phyloP scores from a whole-genome alignment of 2,888 invertebrate species.

The Odontomyia ornata region DNA sequence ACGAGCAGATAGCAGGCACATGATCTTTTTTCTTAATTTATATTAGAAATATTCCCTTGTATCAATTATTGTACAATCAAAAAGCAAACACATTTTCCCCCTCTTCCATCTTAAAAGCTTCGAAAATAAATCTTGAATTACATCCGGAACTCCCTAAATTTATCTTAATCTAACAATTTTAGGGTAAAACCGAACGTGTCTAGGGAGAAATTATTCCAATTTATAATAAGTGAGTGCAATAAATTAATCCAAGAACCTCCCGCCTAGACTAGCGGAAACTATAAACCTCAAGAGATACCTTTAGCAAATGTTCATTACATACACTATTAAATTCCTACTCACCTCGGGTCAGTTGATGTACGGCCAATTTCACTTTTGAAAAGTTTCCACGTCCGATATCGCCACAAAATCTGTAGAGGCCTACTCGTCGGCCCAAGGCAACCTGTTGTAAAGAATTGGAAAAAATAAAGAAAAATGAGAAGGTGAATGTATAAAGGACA shows the following conservation, averaged over 20 bases:
- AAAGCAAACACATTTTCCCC: too few species aligned
- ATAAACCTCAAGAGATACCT: too few species aligned
- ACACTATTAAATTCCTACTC: conserved; percentile 46
- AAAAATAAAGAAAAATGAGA: conserved; percentile 46
- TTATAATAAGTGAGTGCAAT: background rate
- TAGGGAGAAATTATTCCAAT: conserved; percentile 10
- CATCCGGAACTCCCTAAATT: background rate
- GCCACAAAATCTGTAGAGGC: conserved; percentile 77
- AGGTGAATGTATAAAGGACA: too few species aligned
- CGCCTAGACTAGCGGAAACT: too few species aligned
- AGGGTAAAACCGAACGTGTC: background rate
- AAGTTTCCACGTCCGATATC: conserved; percentile 82
- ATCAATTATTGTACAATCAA: too few species aligned
- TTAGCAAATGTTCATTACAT: too few species aligned
- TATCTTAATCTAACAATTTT: conserved; percentile 6
- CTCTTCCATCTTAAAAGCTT: too few species aligned
- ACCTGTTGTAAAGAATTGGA: conserved; percentile 60
- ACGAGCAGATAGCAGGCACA: too few species aligned
- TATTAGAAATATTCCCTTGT: too few species aligned
- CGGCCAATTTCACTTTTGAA: conserved; percentile 79
- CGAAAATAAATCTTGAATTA: conserved; percentile 10
- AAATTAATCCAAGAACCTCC: conserved; percentile 1
- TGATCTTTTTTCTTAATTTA: too few species aligned
- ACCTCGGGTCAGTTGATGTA: conserved; percentile 79
- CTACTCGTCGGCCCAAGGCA: conserved; percentile 76